phyloP scores from a whole-genome alignment of 2,888 invertebrate species.

The Charanyca ferruginea region DNA sequence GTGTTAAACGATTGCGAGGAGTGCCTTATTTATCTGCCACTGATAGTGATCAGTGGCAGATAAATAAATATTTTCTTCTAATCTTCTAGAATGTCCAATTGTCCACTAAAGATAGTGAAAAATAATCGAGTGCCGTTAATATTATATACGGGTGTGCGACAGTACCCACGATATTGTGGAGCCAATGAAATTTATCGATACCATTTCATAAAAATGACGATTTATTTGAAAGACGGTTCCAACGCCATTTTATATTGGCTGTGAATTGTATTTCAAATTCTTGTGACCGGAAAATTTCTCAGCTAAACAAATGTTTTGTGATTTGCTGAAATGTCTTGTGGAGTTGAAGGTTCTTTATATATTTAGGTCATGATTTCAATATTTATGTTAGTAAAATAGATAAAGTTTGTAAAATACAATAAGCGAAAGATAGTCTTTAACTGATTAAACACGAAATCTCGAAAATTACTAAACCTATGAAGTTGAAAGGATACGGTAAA shows the following conservation, averaged over 20 bases:
- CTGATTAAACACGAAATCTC: too few species aligned
- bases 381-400: too few species aligned
- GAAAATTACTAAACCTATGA: too few species aligned
- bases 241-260: conserved; percentile 62
- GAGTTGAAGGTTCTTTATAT: conserved; percentile 5
- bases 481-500: too few species aligned
- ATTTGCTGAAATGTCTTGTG: conserved; percentile 26
- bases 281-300: conserved; percentile 33
- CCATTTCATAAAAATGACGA: conserved; percentile 60
- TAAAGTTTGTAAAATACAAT: too few species aligned
- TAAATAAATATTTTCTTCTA: conserved; percentile 18
- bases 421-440: too few species aligned
- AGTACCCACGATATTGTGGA: conserved; percentile 61
- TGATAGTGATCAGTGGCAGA: too few species aligned
- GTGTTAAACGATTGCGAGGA: too few species aligned
- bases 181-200: conserved; percentile 65
- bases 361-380: neutral
- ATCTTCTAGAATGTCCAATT: conserved; percentile 24
- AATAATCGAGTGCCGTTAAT: conserved; percentile 58
- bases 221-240: conserved; percentile 59
- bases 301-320: conserved; percentile 35
- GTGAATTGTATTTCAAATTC: conserved; percentile 55
- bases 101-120: conserved; percentile 46
- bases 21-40: too few species aligned
- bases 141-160: conserved; percentile 56